Evolutionary conservation across 2,113 vertebrate species (phyloP).

Genomic region (Ursus arctos): DNA sequence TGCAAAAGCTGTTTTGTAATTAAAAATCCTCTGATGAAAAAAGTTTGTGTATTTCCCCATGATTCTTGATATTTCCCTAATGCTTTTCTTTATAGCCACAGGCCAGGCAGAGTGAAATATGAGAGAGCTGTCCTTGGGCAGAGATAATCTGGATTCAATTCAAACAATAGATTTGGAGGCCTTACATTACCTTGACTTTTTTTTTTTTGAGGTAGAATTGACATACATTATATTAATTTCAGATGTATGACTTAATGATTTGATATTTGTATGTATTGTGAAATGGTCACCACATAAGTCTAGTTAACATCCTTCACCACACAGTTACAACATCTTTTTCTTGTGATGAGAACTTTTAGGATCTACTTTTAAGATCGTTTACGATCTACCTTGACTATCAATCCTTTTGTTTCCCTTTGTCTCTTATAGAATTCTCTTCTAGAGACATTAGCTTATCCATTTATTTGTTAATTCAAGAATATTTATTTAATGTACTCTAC

Average conservation of each 20-base stretch:
- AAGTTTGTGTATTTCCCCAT: neutral
- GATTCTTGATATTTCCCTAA: conserved; percentile 3
- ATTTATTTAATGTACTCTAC: neutral
- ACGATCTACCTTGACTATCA: neutral
- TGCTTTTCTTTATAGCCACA: neutral
- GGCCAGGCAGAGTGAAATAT: neutral
- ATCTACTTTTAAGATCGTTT: neutral
- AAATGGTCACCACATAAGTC: neutral
- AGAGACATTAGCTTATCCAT: neutral
- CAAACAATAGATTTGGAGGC: neutral
- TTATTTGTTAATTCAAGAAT: neutral
- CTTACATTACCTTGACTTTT: neutral
- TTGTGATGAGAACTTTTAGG: neutral
- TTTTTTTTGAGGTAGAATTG: neutral
- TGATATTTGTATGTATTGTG: neutral
- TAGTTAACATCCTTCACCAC: neutral
- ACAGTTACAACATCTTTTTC: neutral
- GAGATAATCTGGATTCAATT: neutral
- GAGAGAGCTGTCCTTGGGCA: neutral
- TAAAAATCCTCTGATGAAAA: neutral
- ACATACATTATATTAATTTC: neutral
- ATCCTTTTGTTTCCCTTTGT: neutral
- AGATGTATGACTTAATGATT: neutral
- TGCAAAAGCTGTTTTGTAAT: neutral
- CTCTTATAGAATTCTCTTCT: neutral